Evolutionary conservation across 2,113 vertebrate species (phyloP).

Genomic region (Morone saxatilis): DNA sequence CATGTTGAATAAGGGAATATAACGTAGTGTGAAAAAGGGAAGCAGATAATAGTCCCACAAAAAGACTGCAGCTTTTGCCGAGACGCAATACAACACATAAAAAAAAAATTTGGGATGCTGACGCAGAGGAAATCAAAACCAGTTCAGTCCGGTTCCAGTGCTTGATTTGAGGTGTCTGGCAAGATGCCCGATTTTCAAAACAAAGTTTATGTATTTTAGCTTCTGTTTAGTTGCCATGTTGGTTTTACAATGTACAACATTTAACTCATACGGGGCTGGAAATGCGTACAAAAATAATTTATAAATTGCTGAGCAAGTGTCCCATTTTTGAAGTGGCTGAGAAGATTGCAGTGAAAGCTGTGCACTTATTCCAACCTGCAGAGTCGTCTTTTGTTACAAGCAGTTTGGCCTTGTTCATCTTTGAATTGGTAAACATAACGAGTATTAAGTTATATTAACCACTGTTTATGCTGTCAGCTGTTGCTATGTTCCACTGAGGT

Average conservation of each 20-base stretch:
- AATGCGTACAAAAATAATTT: not conserved
- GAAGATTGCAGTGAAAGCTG: not conserved
- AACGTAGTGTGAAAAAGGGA: not conserved
- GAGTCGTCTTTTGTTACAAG: not conserved
- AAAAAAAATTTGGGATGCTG: slow-evolving; percentile 29
- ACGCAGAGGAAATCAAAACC: slow-evolving; percentile 63
- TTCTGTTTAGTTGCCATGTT: not conserved
- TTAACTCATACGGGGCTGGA: not conserved
- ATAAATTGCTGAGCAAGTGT: not conserved
- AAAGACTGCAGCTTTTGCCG: slow-evolving; percentile 1
- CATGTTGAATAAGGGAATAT: not conserved
- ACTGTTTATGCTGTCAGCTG: slow-evolving; percentile 36
- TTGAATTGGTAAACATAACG: not conserved
- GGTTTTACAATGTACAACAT: not conserved
- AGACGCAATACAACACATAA: not conserved
- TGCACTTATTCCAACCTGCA: not conserved
- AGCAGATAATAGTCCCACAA: not conserved
- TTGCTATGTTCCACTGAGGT: slow-evolving; percentile 21
- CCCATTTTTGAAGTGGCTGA: slow-evolving; percentile 3
- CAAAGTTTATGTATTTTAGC: slow-evolving; percentile 18
- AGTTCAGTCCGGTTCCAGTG: slow-evolving; percentile 59
- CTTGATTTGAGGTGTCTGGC: slow-evolving; percentile 58
- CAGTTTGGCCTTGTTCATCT: not conserved
- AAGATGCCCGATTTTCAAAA: slow-evolving; percentile 57
- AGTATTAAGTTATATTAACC: not conserved